Conservation (phyloP, 1,140 invertebrate genomes). For the Aphis gossypii region DNA sequence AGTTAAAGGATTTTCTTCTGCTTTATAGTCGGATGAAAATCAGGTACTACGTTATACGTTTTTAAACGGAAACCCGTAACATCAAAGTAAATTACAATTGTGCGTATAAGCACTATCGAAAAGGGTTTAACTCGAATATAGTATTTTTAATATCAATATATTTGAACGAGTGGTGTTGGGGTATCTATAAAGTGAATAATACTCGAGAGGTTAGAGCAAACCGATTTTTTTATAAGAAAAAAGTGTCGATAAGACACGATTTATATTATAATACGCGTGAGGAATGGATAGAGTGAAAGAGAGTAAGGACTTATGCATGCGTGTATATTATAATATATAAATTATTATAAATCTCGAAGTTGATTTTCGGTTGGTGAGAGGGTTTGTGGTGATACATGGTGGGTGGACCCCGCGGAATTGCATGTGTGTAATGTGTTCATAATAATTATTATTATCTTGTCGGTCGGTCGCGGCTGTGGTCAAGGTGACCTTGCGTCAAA, state of each 20-base stretch:
- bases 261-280: too few species aligned
- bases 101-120: too few species aligned
- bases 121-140: not conserved
- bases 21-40: not conserved
- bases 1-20: not conserved
- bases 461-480: not conserved
- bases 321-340: not conserved
- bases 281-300: not conserved
- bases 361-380: not conserved
- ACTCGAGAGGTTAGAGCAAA: not conserved
- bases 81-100: too few species aligned
- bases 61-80: too few species aligned
- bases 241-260: not conserved
- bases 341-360: not conserved
- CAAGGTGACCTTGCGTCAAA: constrained; percentile 45
- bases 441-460: not conserved
- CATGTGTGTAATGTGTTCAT: not conserved
- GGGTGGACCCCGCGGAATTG: not conserved
- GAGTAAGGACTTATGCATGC: not conserved
- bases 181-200: not conserved
- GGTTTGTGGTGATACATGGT: not conserved
- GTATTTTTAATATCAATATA: not conserved
- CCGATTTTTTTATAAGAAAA: not conserved
- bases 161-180: too few species aligned
- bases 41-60: too few species aligned